Evolutionary conservation across 1,140 invertebrate species (phyloP).

Genomic region (Dendrolimus kikuchii): DNA sequence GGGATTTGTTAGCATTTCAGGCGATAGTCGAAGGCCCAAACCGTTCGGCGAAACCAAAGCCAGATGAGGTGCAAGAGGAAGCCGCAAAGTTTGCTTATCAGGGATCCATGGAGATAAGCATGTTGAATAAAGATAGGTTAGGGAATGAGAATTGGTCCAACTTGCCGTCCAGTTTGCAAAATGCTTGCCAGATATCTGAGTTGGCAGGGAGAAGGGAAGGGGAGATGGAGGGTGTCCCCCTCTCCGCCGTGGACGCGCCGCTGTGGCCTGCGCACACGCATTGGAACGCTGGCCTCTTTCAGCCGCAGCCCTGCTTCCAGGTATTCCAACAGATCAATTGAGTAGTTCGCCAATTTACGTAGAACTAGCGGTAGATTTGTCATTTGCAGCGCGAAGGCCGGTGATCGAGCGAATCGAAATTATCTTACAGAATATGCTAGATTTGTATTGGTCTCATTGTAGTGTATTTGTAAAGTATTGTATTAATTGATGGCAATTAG

Average conservation of each 20-base stretch:
- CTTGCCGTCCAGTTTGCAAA: constrained; percentile 73
- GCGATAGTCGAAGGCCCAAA: constrained; percentile 71
- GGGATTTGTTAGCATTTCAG: constrained; percentile 75
- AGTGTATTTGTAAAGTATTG: constrained; percentile 26
- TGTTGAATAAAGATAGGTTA: constrained; percentile 63
- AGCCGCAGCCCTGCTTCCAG: constrained; percentile 69
- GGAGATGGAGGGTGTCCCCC: constrained; percentile 19
- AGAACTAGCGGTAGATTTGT: constrained; percentile 20
- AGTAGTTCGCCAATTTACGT: constrained; percentile 38
- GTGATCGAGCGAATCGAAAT: constrained; percentile 24
- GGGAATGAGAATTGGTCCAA: constrained; percentile 74
- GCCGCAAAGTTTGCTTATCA: constrained; percentile 57
- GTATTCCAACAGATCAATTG: constrained; percentile 73
- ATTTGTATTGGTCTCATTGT: constrained; percentile 42
- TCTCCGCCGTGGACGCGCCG: constrained; percentile 33
- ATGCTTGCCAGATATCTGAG: constrained; percentile 76
- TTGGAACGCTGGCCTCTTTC: constrained; percentile 62
- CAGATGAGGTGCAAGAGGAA: constrained; percentile 48
- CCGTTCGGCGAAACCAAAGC: constrained; percentile 43
- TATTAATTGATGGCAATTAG: constrained; percentile 15
- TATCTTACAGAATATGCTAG: constrained; percentile 20
- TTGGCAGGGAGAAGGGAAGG: constrained; percentile 44
- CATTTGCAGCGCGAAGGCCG: constrained; percentile 33
- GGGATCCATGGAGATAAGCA: constrained; percentile 68
- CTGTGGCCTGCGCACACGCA: constrained; percentile 60